Evolutionary conservation across 2,797 vertebrate species (phyloP).

Genomic region (Coilia nasus): DNA sequence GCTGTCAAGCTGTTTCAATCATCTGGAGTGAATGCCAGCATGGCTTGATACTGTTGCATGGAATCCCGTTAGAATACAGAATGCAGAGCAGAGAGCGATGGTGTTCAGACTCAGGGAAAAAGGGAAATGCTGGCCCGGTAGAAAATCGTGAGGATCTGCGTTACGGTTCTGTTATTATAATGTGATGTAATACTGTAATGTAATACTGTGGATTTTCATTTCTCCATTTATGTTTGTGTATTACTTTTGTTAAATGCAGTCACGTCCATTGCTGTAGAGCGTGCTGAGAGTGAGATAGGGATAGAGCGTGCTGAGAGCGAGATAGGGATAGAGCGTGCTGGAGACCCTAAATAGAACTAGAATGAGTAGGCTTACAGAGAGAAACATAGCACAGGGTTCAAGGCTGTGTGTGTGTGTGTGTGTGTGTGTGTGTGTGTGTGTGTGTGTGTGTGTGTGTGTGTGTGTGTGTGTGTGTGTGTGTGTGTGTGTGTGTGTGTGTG

Average conservation of each 20-base stretch:
- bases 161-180: neutral
- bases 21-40: slow-evolving; percentile 61
- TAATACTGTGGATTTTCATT: neutral
- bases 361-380: neutral
- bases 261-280: slow-evolving; percentile 16
- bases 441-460: slow-evolving; percentile 2
- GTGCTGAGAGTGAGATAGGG: neutral
- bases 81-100: slow-evolving; percentile 44
- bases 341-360: neutral
- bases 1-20: slow-evolving; percentile 79
- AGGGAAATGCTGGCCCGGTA: slow-evolving; percentile 15
- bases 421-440: slow-evolving; percentile 23
- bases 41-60: slow-evolving; percentile 53
- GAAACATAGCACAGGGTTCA: neutral
- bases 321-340: neutral
- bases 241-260: neutral
- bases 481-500: slow-evolving; percentile 4
- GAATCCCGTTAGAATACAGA: slow-evolving; percentile 56
- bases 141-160: neutral
- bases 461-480: neutral
- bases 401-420: slow-evolving; percentile 18
- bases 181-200: neutral
- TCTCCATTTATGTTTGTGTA: neutral
- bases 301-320: neutral
- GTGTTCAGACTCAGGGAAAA: slow-evolving; percentile 48